Evolutionary conservation across 2,113 vertebrate species (phyloP).

Genomic region (Tringa solitaria): DNA sequence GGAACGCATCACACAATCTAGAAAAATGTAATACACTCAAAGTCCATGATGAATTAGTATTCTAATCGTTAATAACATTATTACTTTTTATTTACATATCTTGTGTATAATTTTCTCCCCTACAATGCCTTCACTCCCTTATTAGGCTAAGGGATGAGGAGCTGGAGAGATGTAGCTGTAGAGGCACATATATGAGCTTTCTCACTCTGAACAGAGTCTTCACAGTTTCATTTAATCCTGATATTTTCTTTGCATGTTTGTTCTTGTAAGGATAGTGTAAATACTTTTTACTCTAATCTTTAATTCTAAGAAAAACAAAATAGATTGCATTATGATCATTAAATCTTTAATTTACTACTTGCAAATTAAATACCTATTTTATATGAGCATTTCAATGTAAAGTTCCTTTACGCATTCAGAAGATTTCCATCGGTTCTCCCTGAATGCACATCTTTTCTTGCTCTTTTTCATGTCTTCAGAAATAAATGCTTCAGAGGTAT

Average conservation of each 20-base stretch:
- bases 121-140: neutral
- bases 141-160: neutral
- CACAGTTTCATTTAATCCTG: neutral
- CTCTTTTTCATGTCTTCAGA: neutral
- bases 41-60: neutral
- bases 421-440: neutral
- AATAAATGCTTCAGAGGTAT: neutral
- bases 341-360: neutral
- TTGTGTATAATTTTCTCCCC: neutral
- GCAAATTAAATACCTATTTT: neutral
- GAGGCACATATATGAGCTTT: neutral
- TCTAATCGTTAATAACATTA: neutral
- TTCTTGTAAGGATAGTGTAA: neutral
- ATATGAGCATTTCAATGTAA: neutral
- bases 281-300: neutral
- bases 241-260: neutral
- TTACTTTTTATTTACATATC: neutral
- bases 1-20: neutral
- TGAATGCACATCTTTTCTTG: neutral
- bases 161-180: neutral
- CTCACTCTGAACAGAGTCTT: neutral
- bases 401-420: neutral
- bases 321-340: neutral
- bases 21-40: neutral
- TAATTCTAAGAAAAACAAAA: neutral